Percentiles rank a stretch among this genome's conserved stretches.
Conservation (phyloP, 2,888 invertebrate species). For the Nephrotoma flavescens region DNA sequence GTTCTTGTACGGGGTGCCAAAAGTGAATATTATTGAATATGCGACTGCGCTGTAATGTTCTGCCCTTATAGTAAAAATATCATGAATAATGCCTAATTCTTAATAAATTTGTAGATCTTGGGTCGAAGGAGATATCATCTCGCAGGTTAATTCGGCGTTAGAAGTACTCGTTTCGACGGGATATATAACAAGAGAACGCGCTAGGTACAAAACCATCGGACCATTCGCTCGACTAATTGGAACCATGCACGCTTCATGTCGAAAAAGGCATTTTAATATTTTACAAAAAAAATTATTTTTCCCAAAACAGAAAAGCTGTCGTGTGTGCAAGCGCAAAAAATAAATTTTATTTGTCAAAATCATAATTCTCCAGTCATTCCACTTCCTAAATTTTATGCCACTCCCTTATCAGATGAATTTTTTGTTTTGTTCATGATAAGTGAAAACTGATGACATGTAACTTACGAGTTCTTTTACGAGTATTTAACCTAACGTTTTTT, state of each 20-base stretch:
- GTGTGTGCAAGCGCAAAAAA: background rate
- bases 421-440: no score
- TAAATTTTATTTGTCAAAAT: background rate
- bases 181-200: constrained; percentile 19
- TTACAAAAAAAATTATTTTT: background rate
- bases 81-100: no score
- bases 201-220: constrained; percentile 27
- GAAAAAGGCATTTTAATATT: background rate
- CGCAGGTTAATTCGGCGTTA: constrained; percentile 26
- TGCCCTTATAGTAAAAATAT: background rate
- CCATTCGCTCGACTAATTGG: constrained; percentile 26
- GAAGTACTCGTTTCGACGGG: constrained; percentile 21
- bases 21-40: constrained; percentile 22
- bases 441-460: no score
- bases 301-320: background rate
- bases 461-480: no score
- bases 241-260: constrained; percentile 14
- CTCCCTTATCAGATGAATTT: no score
- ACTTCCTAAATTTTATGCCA: no score
- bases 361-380: no score
- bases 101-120: constrained; percentile 18
- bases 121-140: constrained; percentile 24
- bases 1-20: constrained; percentile 22
- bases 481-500: no score
- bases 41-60: background rate